phyloP scores from a whole-genome alignment of 2,797 vertebrate species.

The Peromyscus eremicus region DNA sequence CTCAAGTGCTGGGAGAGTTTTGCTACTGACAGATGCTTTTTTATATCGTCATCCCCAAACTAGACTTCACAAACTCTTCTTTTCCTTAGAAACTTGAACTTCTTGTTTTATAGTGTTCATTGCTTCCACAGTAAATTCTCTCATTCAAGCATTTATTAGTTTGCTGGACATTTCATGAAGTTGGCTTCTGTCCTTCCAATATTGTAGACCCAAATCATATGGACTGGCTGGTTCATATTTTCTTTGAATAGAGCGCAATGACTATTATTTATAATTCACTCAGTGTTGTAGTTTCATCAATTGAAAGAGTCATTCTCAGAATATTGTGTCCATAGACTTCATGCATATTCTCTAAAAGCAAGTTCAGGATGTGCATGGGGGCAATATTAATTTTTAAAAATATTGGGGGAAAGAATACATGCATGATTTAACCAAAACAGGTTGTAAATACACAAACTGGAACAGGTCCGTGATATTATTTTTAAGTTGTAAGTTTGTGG shows the following conservation, averaged over 20 bases:
- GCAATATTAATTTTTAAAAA: background rate
- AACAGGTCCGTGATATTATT: background rate
- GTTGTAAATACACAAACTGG: background rate
- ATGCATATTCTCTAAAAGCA: background rate
- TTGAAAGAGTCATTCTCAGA: background rate
- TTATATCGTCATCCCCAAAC: fast-evolving
- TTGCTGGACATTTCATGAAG: background rate
- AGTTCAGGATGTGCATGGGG: background rate
- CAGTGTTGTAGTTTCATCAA: background rate
- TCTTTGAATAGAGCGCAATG: background rate
- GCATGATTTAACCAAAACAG: background rate
- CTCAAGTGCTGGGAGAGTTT: background rate
- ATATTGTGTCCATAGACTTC: background rate
- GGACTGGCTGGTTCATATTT: background rate
- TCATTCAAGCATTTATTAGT: background rate
- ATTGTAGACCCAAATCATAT: background rate
- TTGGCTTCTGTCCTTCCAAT: too few relatives aligned
- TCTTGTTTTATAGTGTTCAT: background rate
- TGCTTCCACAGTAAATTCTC: background rate
- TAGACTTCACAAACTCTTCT: background rate
- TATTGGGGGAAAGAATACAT: background rate
- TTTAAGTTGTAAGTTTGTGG: background rate
- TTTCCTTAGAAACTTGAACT: background rate
- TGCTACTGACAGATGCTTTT: background rate
- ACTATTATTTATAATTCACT: background rate